These are phyloP conservation scores for Stenodera caucasica DNA, from an alignment of 2,888 invertebrate species.

Conservation along the genomic window DNA sequence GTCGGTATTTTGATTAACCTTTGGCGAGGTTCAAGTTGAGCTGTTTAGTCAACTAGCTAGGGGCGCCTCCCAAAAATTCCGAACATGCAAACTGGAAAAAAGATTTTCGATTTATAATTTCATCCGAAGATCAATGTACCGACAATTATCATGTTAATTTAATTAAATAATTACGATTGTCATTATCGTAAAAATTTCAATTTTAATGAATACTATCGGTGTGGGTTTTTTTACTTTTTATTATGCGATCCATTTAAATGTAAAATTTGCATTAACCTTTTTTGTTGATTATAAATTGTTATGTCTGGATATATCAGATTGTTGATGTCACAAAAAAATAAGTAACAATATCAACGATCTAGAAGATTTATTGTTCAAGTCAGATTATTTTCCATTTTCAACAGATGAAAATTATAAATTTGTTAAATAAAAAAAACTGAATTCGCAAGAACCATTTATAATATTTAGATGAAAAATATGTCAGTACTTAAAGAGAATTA, in stretches of 20 bases:
- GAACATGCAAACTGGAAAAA: neutral
- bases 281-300: conserved; percentile 1
- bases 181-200: neutral
- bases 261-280: neutral
- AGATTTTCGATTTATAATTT: neutral
- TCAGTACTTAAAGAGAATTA: too few relatives aligned
- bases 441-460: too few relatives aligned
- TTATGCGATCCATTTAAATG: neutral
- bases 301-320: conserved; percentile 1
- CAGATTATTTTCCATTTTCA: neutral
- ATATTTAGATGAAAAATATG: too few relatives aligned
- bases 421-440: neutral
- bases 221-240: neutral
- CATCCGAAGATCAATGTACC: neutral
- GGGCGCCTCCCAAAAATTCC: conserved; percentile 12
- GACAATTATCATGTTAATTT: neutral
- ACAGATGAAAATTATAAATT: neutral
- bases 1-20: conserved; percentile 11
- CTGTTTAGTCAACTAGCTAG: conserved; percentile 1
- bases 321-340: neutral
- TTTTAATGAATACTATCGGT: too few relatives aligned
- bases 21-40: conserved; percentile 6
- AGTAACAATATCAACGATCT: neutral
- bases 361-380: conserved; percentile 3
- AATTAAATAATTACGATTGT: neutral